Base-by-base conservation (phyloP, 2,797 vertebrate species). In the Ispidina picta region DNA sequence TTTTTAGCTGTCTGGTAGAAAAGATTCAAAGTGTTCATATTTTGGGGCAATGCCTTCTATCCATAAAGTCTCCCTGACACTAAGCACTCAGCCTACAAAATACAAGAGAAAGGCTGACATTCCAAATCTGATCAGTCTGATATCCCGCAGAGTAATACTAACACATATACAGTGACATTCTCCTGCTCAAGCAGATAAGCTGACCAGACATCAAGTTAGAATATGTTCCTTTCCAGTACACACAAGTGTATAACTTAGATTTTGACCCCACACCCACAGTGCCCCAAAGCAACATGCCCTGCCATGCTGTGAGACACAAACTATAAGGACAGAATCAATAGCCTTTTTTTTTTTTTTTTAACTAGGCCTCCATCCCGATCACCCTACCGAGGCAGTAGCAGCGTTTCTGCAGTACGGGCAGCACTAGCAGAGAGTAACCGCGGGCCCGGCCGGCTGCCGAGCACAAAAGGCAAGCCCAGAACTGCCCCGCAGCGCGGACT, bases 401-500 rank as follows among this genome's bases (percentile, higher is more conserved):
- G 7, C 3, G 17, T 5, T 31, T 20, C 2, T 0, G 10, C 1
- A 8, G 33, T 2, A 16, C 26, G 5, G 16, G 2, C 60, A 15
- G 43, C 49, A 9, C 23, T 2, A 35, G 13, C 33, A 16, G 8
- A 6, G 8, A 5, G 13, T 3, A 29, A 6, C 33, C 7, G 13
- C 33, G 6, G 33, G 54, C 58, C 35, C 51, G 2, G 20, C 10
- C 54, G 14, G 16, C 35, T 8, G 22, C 0, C 18, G 22, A 3
- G 7, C 11, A 28, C 37, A 39, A 44, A 33, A 31, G 22, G 3
- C 37, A n/a, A 7, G 15, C 52, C 5, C 51, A 12, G 28, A 2
- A 39, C 16, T 0, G 1, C 41, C 7, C 1, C 2, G 8, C 5
- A 9, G 7, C 6, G 12, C 41, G 6, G 5, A 7, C 12, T 1